phyloP scores from a whole-genome alignment of 2,797 vertebrate genomes.

The Kryptolebias ocellatus region DNA sequence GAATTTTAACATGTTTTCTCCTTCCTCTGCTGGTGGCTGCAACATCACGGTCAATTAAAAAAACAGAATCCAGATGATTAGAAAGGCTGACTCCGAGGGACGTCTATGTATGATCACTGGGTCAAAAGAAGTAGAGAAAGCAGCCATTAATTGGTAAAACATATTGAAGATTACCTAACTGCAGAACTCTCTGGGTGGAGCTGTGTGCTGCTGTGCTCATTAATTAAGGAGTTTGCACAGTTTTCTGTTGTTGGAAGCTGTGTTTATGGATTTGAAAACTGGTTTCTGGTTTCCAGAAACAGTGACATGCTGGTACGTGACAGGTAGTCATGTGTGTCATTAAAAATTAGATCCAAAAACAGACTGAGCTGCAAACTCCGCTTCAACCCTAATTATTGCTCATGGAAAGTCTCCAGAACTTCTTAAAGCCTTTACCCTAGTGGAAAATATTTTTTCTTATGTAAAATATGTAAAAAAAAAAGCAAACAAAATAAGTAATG shows the following conservation, averaged over 20 bases:
- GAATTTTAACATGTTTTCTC: not conserved
- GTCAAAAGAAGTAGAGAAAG: slow-evolving; percentile 12
- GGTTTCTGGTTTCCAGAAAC: not conserved
- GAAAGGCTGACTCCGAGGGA: not conserved
- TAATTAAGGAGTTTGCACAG: slow-evolving; percentile 7
- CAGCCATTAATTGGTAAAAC: slow-evolving; percentile 1
- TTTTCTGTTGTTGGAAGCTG: slow-evolving; percentile 5
- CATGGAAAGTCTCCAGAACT: too few species aligned
- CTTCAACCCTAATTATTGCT: too few species aligned
- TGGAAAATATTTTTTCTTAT: too few species aligned
- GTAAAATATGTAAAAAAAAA: too few species aligned
- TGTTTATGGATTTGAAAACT: slow-evolving; percentile 8
- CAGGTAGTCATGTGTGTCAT: not conserved
- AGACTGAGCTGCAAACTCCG: too few species aligned
- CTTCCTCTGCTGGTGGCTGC: not conserved
- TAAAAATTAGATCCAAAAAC: not conserved
- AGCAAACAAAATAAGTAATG: too few species aligned
- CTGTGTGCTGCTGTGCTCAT: slow-evolving; percentile 2
- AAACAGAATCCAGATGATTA: not conserved
- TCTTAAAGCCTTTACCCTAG: too few species aligned
- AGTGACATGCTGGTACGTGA: not conserved
- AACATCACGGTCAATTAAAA: not conserved
- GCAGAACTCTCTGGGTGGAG: not conserved
- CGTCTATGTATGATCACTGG: slow-evolving; percentile 14
- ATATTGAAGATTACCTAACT: not conserved